Evolutionary conservation across 1,140 invertebrate species (phyloP).

Genomic region (Temnothorax nylanderi): DNA sequence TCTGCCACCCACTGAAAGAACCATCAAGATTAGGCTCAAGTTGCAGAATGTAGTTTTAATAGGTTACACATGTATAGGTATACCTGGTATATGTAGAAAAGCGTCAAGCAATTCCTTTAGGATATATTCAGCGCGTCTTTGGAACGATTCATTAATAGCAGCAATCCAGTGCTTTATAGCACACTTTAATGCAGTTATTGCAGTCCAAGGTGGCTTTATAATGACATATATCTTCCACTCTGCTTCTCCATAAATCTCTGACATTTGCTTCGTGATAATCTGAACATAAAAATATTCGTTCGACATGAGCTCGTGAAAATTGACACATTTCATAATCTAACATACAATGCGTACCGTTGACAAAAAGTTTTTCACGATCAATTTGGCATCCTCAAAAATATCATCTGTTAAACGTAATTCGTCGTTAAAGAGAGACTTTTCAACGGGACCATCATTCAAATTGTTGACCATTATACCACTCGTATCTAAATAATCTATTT

Average conservation of each 20-base stretch:
- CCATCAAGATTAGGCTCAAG: not conserved
- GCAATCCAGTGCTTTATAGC: slow-evolving; percentile 83
- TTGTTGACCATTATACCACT: slow-evolving; percentile 22
- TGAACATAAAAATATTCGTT: slow-evolving; percentile 58
- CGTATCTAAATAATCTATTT: slow-evolving; percentile 75
- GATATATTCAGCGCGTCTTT: slow-evolving; percentile 65
- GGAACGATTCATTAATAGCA: slow-evolving; percentile 79
- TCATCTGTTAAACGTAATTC: slow-evolving; percentile 76
- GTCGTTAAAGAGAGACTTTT: slow-evolving; percentile 33
- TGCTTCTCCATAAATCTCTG: slow-evolving; percentile 76
- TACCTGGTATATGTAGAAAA: slow-evolving; percentile 69
- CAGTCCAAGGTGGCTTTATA: slow-evolving; percentile 82
- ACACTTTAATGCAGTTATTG: slow-evolving; percentile 78
- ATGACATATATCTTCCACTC: slow-evolving; percentile 79
- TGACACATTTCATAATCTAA: not conserved
- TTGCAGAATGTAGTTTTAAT: not conserved
- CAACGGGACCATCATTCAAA: slow-evolving; percentile 3
- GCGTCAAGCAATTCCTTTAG: slow-evolving; percentile 73
- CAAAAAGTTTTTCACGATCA: slow-evolving; percentile 73
- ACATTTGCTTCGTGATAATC: slow-evolving; percentile 81
- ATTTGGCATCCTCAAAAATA: slow-evolving; percentile 75
- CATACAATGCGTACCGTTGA: slow-evolving; percentile 68
- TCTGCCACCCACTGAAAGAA: slow-evolving; percentile 66
- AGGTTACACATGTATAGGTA: not conserved
- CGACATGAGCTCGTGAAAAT: not conserved